These are phyloP conservation scores for Zaprionus nigranus DNA, from an alignment of 1,140 invertebrate species.

Conservation along the genomic window DNA sequence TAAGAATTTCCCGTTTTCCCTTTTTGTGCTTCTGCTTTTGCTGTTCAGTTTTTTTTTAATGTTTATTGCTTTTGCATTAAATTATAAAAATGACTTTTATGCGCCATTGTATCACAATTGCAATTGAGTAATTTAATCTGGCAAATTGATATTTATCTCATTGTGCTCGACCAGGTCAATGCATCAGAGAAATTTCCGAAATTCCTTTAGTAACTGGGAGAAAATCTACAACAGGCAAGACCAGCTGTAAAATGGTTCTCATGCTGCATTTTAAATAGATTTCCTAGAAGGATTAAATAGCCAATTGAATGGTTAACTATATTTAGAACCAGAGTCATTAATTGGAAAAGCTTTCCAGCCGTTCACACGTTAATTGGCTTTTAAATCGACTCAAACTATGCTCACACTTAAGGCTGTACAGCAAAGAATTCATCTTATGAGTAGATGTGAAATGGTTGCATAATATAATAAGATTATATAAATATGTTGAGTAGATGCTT, in stretches of 20 bases:
- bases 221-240: background rate
- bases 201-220: background rate
- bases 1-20: background rate
- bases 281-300: background rate
- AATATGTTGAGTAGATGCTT: too few relatives aligned
- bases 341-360: too few relatives aligned
- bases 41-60: slow-evolving; percentile 14
- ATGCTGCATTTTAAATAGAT: background rate
- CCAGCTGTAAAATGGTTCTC: too few relatives aligned
- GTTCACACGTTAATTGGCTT: background rate
- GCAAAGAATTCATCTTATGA: too few relatives aligned
- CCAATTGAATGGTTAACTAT: background rate
- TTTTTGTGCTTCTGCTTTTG: slow-evolving; percentile 20
- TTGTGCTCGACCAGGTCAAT: slow-evolving; percentile 21
- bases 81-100: slow-evolving; percentile 43
- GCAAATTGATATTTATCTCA: slow-evolving; percentile 29
- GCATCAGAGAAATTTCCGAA: slow-evolving; percentile 2
- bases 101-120: slow-evolving; percentile 36
- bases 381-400: background rate
- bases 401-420: too few relatives aligned
- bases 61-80: slow-evolving; percentile 35
- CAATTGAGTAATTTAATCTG: slow-evolving; percentile 37
- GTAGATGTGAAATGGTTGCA: too few relatives aligned
- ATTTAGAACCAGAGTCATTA: background rate
- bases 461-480: too few relatives aligned